These are phyloP conservation scores for Gavialis gangeticus DNA, from an alignment of 2,113 vertebrate genomes.

Conservation along the genomic window DNA sequence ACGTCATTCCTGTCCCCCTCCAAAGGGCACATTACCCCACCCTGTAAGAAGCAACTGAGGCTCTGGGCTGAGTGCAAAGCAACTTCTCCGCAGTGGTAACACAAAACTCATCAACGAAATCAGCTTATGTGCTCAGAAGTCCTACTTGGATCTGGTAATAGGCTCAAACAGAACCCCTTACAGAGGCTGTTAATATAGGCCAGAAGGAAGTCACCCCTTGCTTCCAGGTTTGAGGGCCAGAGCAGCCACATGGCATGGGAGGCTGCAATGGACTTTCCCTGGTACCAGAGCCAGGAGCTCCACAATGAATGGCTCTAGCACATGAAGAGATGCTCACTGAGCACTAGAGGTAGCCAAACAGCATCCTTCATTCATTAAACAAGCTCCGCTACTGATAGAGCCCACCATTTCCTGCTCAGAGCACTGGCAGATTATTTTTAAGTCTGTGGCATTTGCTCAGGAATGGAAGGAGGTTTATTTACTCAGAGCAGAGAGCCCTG, in stretches of 20 bases:
- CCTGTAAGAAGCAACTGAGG: background rate
- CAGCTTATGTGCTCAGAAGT: background rate
- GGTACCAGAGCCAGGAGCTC: background rate
- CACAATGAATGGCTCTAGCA: background rate
- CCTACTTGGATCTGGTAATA: background rate
- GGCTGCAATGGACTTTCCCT: background rate
- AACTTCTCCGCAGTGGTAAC: background rate
- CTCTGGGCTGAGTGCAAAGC: background rate
- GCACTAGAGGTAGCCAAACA: background rate
- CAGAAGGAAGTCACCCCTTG: background rate
- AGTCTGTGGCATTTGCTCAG: background rate
- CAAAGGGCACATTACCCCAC: background rate
- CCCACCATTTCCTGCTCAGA: background rate
- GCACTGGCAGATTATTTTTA: background rate
- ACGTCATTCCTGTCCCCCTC: background rate
- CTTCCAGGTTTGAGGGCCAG: background rate
- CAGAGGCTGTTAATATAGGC: background rate
- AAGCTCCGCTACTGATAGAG: background rate
- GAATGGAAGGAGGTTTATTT: background rate
- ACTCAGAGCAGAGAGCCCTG: background rate
- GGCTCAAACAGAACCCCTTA: background rate
- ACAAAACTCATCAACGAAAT: background rate
- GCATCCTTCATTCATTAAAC: background rate
- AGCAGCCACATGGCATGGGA: background rate
- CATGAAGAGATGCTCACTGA: background rate